Conservation (phyloP, 2,888 invertebrate species). For the Rhagonycha lutea region DNA sequence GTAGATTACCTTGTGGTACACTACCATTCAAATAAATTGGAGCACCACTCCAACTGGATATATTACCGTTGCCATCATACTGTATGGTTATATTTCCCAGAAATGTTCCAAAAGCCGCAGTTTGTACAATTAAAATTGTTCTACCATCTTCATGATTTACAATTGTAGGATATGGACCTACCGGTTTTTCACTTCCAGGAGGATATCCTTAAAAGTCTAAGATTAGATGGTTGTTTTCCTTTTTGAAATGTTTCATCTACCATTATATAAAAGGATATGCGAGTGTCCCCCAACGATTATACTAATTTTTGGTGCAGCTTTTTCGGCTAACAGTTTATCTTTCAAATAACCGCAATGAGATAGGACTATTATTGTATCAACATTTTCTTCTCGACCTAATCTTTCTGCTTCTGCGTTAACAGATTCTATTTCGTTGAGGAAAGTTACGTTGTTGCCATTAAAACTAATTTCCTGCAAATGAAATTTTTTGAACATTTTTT, state of each 20-base stretch:
- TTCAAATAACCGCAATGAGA: slow-evolving; percentile 79
- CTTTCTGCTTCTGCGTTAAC: slow-evolving; percentile 70
- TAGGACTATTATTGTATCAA: slow-evolving; percentile 80
- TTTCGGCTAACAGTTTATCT: slow-evolving; percentile 68
- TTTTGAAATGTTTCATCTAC: slow-evolving; percentile 30
- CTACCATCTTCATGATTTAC: slow-evolving; percentile 62
- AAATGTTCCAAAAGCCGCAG: slow-evolving; percentile 74
- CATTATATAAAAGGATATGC: slow-evolving; percentile 76
- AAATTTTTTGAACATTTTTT: background rate
- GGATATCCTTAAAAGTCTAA: slow-evolving; percentile 10
- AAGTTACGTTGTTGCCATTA: slow-evolving; percentile 68
- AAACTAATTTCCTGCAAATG: slow-evolving; percentile 65
- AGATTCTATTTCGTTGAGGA: slow-evolving; percentile 69
- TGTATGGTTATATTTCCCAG: slow-evolving; percentile 75
- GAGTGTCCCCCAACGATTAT: slow-evolving; percentile 86
- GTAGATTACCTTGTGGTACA: slow-evolving; percentile 50
- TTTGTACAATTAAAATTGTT: slow-evolving; percentile 71
- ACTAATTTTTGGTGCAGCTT: slow-evolving; percentile 70
- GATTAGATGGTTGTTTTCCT: background rate
- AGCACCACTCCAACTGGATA: slow-evolving; percentile 67
- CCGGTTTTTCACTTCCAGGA: slow-evolving; percentile 61
- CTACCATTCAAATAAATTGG: slow-evolving; percentile 69
- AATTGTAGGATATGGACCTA: slow-evolving; percentile 73
- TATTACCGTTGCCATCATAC: slow-evolving; percentile 70
- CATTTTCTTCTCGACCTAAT: slow-evolving; percentile 62